Evolutionary conservation across 2,888 invertebrate species (phyloP).

Genomic region (Tinea semifulvella): DNA sequence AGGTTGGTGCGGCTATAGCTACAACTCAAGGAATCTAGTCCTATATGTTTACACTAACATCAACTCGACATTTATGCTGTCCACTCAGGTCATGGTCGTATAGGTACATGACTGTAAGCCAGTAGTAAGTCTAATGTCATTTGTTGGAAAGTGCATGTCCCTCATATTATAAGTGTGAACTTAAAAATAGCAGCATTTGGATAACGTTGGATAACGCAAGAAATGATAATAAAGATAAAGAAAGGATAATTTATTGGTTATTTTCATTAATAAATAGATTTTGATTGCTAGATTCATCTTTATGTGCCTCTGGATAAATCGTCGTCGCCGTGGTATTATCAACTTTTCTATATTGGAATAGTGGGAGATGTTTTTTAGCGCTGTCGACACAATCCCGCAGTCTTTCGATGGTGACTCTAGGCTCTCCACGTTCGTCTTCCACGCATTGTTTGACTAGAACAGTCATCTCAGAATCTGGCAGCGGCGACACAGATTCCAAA

Average conservation of each 20-base stretch:
- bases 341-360: slow-evolving; percentile 45
- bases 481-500: slow-evolving; percentile 30
- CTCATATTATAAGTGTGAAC: no score
- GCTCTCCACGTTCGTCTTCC: slow-evolving; percentile 22
- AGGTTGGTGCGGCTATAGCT: no score
- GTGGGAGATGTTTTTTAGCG: slow-evolving; percentile 43
- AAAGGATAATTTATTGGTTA: neutral
- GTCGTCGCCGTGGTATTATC: slow-evolving; percentile 44
- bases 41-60: no score
- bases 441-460: slow-evolving; percentile 37
- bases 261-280: neutral
- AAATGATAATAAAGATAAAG: neutral
- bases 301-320: slow-evolving; percentile 38
- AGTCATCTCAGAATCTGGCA: slow-evolving; percentile 37
- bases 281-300: neutral
- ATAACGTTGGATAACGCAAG: no score
- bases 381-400: slow-evolving; percentile 42
- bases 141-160: no score
- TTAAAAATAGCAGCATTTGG: no score
- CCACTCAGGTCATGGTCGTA: no score
- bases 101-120: no score
- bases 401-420: slow-evolving; percentile 28
- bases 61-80: no score
- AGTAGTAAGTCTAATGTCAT: no score
- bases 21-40: no score